Conservation (phyloP, 2,797 vertebrate genomes). For the Sciurus carolinensis region DNA sequence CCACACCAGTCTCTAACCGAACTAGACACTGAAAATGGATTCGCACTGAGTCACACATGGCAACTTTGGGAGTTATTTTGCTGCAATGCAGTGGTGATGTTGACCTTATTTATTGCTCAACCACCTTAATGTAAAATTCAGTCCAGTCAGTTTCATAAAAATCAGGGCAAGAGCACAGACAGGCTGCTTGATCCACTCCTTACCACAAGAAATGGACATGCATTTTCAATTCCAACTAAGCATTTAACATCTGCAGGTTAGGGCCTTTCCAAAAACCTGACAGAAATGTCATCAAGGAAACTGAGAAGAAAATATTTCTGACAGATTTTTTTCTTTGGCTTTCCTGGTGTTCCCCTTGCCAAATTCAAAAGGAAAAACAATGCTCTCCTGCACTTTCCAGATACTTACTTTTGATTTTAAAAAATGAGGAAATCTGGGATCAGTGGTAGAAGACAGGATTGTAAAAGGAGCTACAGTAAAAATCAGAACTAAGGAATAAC, state of each 20-base stretch:
- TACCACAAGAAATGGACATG: slow-evolving; percentile 70
- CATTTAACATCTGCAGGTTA: slow-evolving; percentile 71
- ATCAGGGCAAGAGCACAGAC: slow-evolving; percentile 53
- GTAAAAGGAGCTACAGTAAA: not conserved
- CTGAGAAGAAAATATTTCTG: slow-evolving; percentile 83
- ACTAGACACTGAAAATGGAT: not conserved
- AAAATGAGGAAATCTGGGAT: slow-evolving; percentile 51
- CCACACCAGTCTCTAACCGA: slow-evolving; percentile 18
- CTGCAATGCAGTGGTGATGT: not conserved
- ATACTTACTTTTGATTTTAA: slow-evolving; percentile 47
- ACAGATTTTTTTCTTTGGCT: slow-evolving; percentile 79
- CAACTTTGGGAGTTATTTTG: slow-evolving; percentile 36
- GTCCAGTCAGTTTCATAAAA: slow-evolving; percentile 28
- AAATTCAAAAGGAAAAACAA: slow-evolving; percentile 64
- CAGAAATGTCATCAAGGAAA: slow-evolving; percentile 84
- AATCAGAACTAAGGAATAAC: slow-evolving; percentile 13
- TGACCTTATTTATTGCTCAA: not conserved
- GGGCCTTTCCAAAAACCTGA: slow-evolving; percentile 80
- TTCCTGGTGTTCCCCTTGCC: slow-evolving; percentile 78
- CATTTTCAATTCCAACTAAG: slow-evolving; percentile 78
- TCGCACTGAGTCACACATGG: slow-evolving; percentile 1
- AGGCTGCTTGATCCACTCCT: slow-evolving; percentile 63
- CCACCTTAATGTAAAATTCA: slow-evolving; percentile 62
- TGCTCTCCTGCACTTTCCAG: slow-evolving; percentile 50
- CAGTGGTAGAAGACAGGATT: slow-evolving; percentile 6